Percentiles rank a stretch among this genome's conserved stretches.
Conservation (phyloP, 2,888 invertebrate species). For the Oligia fasciuncula region DNA sequence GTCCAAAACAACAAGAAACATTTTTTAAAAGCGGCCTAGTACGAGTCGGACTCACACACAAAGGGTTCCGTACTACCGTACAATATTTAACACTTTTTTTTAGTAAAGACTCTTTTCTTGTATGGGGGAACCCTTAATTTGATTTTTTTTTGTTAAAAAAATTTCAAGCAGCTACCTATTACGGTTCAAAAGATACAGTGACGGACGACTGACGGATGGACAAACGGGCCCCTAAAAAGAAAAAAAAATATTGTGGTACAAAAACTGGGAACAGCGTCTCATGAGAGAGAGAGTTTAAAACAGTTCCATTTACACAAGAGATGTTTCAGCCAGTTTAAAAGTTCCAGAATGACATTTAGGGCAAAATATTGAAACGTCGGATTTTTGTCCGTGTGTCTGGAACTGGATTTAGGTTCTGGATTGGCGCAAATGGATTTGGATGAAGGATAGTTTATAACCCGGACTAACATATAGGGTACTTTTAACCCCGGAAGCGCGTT, state of each 20-base stretch:
- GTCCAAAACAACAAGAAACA: constrained; percentile 28
- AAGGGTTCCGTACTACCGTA: background rate
- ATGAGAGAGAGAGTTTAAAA: constrained; percentile 41
- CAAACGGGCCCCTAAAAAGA: background rate
- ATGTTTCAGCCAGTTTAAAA: constrained; percentile 45
- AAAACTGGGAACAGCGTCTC: constrained; percentile 18
- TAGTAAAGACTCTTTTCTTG: background rate
- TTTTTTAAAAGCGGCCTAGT: background rate
- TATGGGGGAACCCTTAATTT: background rate
- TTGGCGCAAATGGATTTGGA: background rate
- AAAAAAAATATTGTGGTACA: background rate
- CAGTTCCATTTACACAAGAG: constrained; percentile 37
- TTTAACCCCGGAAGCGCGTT: background rate
- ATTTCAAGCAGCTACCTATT: background rate
- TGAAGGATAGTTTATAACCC: background rate
- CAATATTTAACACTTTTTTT: background rate
- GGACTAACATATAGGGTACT: background rate
- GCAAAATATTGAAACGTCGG: constrained; percentile 9
- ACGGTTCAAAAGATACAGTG: background rate
- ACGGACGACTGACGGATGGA: background rate
- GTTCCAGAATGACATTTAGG: constrained; percentile 24
- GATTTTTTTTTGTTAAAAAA: background rate
- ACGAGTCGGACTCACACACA: background rate
- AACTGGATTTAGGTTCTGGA: background rate
- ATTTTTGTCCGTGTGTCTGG: background rate